Conservation (phyloP, 2,888 invertebrate genomes). For the Entomobrya proxima region DNA sequence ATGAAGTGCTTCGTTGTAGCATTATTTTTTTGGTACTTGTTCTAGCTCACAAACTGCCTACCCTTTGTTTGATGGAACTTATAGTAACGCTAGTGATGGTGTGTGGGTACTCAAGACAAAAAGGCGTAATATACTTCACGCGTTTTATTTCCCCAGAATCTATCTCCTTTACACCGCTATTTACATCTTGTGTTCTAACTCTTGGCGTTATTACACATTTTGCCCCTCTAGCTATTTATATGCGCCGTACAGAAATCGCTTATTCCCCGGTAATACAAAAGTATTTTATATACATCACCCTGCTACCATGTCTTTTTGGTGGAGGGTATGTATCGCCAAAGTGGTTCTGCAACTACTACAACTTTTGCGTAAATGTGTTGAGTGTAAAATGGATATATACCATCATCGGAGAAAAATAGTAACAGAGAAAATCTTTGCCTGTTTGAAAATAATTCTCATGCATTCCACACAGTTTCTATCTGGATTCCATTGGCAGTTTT, state of each 20-base stretch:
- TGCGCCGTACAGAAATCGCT: constrained; percentile 3
- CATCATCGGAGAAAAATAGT: background rate
- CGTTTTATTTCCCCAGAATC: constrained; percentile 10
- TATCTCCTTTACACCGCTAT: background rate
- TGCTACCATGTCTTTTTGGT: background rate
- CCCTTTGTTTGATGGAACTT: too few relatives aligned
- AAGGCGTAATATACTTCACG: constrained; percentile 10
- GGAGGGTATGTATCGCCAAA: too few relatives aligned
- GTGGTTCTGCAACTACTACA: background rate
- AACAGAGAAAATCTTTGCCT: constrained; percentile 29
- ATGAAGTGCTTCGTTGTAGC: background rate
- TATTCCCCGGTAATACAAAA: background rate
- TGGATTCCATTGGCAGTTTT: constrained; percentile 59
- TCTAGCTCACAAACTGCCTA: background rate
- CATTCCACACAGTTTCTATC: constrained; percentile 46
- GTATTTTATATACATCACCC: background rate
- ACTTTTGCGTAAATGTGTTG: background rate
- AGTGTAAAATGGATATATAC: background rate
- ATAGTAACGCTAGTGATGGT: too few relatives aligned
- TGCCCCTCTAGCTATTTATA: background rate
- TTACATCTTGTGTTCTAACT: constrained; percentile 15
- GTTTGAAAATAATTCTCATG: constrained; percentile 44
- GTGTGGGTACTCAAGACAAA: background rate
- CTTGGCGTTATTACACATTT: constrained; percentile 5
- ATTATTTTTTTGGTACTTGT: background rate